Evolutionary conservation across 1,140 invertebrate genomes (phyloP).

Genomic region (Drosophila erecta): DNA sequence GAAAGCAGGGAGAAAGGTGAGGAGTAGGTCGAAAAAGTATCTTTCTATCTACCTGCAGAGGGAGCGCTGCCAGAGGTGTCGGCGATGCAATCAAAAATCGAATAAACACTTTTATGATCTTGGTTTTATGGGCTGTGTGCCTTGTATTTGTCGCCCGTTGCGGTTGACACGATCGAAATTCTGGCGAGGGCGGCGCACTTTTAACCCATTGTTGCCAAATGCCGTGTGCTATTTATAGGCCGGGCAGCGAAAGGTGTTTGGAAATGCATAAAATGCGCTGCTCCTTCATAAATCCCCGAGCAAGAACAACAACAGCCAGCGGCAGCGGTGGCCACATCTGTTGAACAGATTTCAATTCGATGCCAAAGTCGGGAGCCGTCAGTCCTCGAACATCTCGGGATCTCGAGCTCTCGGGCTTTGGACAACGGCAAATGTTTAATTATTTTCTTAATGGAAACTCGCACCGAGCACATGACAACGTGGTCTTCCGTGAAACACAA

Average conservation of each 20-base stretch:
- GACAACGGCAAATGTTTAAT: slow-evolving; percentile 75
- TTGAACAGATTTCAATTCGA: slow-evolving; percentile 78
- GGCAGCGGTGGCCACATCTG: slow-evolving; percentile 62
- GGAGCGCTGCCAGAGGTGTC: slow-evolving; percentile 42
- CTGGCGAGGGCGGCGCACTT: slow-evolving; percentile 3
- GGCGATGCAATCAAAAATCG: slow-evolving; percentile 62
- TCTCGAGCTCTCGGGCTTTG: too few relatives aligned
- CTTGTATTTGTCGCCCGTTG: slow-evolving; percentile 37
- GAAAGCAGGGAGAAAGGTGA: slow-evolving; percentile 26
- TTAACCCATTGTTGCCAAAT: slow-evolving; percentile 51
- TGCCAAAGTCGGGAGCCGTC: slow-evolving; percentile 33
- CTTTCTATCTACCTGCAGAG: slow-evolving; percentile 52
- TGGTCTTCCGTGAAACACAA: slow-evolving; percentile 72
- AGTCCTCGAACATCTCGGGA: slow-evolving; percentile 15
- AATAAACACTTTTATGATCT: slow-evolving; percentile 76
- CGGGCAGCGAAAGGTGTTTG: slow-evolving; percentile 64
- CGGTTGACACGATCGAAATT: slow-evolving; percentile 47
- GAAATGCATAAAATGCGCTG: slow-evolving; percentile 65
- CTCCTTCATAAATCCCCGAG: slow-evolving; percentile 56
- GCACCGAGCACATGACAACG: slow-evolving; percentile 71
- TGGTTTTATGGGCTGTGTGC: slow-evolving; percentile 32
- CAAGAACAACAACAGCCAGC: slow-evolving; percentile 31
- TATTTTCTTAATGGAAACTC: slow-evolving; percentile 82
- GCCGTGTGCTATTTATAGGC: slow-evolving; percentile 20
- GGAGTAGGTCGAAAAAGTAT: slow-evolving; percentile 24